A percentile compares a stretch with the other conserved stretches of the same genome.
Conservation (phyloP, 1,140 invertebrate species). For the Triops longicaudatus region DNA sequence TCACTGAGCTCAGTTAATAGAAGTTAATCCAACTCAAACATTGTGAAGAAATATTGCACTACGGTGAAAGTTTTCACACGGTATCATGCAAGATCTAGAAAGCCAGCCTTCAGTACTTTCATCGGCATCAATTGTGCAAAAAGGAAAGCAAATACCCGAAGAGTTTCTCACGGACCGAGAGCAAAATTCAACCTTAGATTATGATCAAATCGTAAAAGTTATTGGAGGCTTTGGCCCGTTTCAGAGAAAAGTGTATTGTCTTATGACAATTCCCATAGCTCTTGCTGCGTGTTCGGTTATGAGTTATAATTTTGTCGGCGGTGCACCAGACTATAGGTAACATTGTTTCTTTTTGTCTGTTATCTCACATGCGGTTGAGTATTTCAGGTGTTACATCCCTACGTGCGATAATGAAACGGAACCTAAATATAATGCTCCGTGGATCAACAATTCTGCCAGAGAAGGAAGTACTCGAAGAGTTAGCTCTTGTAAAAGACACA, state of each 20-base stretch:
- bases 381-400: slow-evolving; percentile 22
- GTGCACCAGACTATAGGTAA: slow-evolving; percentile 33
- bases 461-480: background rate
- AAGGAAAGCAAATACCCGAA: background rate
- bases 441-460: slow-evolving; percentile 13
- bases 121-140: background rate
- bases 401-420: slow-evolving; percentile 16
- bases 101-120: background rate
- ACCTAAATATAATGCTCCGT: background rate
- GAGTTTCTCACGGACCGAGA: background rate
- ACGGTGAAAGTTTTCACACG: background rate
- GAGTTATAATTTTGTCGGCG: slow-evolving; percentile 31
- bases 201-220: slow-evolving; percentile 32
- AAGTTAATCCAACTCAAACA: background rate
- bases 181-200: slow-evolving; percentile 26
- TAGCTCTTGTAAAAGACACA: background rate
- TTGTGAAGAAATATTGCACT: background rate
- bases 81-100: background rate
- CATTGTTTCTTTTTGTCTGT: background rate
- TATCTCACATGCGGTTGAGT: too few species aligned
- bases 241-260: slow-evolving; percentile 29
- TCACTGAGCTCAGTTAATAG: background rate
- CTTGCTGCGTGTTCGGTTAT: slow-evolving; percentile 31
- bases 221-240: slow-evolving; percentile 33
- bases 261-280: slow-evolving; percentile 30